Conservation (phyloP, 2,113 vertebrate genomes). For the Abramis brama region DNA sequence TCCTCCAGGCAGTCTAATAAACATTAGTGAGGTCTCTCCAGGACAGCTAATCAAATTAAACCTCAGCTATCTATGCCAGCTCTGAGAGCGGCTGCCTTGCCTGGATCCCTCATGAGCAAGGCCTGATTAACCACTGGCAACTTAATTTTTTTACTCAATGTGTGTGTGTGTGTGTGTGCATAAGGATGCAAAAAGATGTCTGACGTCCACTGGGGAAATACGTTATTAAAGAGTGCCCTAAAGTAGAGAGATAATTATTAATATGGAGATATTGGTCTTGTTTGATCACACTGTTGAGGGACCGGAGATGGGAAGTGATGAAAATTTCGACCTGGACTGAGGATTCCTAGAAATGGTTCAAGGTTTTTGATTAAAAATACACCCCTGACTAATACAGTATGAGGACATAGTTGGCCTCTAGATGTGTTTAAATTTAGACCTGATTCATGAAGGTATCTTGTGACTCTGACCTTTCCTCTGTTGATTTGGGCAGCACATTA, state of each 20-base stretch:
- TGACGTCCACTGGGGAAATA: background rate
- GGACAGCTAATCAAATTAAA: slow-evolving; percentile 30
- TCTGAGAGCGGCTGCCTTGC: background rate
- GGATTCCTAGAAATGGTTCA: background rate
- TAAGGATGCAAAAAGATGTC: background rate
- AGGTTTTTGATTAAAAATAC: background rate
- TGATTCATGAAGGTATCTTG: background rate
- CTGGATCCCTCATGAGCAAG: background rate
- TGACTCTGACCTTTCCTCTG: background rate
- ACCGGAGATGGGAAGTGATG: background rate
- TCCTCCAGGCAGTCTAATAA: slow-evolving; percentile 9
- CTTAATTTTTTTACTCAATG: slow-evolving; percentile 1
- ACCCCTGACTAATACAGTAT: background rate
- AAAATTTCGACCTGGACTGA: background rate
- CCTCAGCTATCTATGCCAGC: background rate
- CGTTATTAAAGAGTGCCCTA: slow-evolving; percentile 1
- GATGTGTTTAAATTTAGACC: background rate
- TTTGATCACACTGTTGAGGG: background rate
- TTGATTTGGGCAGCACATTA: background rate
- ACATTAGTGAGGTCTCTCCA: slow-evolving; percentile 7
- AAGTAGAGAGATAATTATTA: slow-evolving; percentile 2
- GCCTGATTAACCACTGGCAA: background rate
- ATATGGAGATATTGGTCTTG: slow-evolving; percentile 9
- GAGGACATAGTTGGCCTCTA: background rate
- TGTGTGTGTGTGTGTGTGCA: background rate